Percentiles rank a stretch among this genome's conserved stretches.
Conservation (phyloP, 2,888 invertebrate species). For the Leuctra nigra region DNA sequence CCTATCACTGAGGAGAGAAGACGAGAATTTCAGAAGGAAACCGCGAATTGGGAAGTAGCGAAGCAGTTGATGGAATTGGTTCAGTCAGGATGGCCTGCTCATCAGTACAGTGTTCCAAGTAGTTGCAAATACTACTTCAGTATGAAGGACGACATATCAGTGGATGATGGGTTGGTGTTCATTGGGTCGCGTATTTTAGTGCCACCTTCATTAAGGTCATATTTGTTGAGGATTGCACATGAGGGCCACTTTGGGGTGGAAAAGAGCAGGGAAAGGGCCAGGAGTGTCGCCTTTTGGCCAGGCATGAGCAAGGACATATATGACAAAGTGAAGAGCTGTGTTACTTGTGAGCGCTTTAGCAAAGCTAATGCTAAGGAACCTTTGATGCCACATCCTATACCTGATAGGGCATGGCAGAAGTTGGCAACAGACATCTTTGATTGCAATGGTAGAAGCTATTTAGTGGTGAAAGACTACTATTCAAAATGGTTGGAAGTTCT, state of each 20-base stretch:
- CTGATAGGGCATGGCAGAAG: constrained; percentile 7
- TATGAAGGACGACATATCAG: not conserved
- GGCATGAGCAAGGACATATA: constrained; percentile 31
- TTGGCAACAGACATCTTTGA: constrained; percentile 9
- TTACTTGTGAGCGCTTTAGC: constrained; percentile 8
- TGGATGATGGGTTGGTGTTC: constrained; percentile 12
- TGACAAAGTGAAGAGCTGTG: constrained; percentile 21
- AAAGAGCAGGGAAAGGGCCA: constrained; percentile 1
- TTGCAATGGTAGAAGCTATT: not conserved
- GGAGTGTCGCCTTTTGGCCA: constrained; percentile 10
- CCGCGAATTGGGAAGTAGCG: not conserved
- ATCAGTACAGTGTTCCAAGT: not conserved
- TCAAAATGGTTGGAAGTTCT: constrained; percentile 5
- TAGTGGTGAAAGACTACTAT: constrained; percentile 4
- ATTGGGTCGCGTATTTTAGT: constrained; percentile 6
- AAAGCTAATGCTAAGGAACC: constrained; percentile 27
- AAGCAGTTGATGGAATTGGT: not conserved
- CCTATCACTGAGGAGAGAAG: not conserved
- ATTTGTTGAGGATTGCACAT: constrained; percentile 4
- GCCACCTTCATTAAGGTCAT: not conserved
- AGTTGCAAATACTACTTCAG: not conserved
- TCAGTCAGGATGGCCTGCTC: not conserved
- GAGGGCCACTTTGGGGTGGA: constrained; percentile 17
- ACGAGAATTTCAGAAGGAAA: not conserved
- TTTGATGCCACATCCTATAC: constrained; percentile 26